These are phyloP conservation scores for Drosophila kambysellisi DNA, from an alignment of 2,888 invertebrate species.

Conservation along the genomic window DNA sequence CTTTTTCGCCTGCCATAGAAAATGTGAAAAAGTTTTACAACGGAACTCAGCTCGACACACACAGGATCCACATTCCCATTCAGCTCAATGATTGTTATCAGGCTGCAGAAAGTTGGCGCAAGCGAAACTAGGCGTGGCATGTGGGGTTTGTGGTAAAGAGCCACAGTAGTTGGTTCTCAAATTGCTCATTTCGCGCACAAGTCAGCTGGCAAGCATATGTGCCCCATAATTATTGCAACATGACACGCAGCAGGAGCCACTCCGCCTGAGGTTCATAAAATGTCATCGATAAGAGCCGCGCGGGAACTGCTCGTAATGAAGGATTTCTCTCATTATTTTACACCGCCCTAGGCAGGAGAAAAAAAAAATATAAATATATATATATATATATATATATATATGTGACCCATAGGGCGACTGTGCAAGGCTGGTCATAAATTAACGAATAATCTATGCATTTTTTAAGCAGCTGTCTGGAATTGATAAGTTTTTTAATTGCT, in stretches of 20 bases:
- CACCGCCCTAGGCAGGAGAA: background rate
- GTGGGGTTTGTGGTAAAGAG: background rate
- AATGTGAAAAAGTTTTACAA: conserved; percentile 36
- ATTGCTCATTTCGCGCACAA: conserved; percentile 62
- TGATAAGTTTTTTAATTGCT: conserved; percentile 10
- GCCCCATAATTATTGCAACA: conserved; percentile 73
- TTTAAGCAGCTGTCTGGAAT: conserved; percentile 21
- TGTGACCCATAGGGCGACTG: background rate
- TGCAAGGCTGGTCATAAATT: conserved; percentile 34
- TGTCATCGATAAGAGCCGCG: conserved; percentile 52
- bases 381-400: conserved; percentile 3
- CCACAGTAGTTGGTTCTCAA: conserved; percentile 25
- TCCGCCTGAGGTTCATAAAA: conserved; percentile 34
- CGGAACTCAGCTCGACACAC: background rate
- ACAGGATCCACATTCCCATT: background rate
- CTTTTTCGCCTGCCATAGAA: conserved; percentile 62
- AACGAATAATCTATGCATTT: conserved; percentile 37
- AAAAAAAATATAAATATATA: conserved; percentile 1
- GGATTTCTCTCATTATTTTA: conserved; percentile 14
- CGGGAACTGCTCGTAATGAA: conserved; percentile 48
- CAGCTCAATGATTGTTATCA: conserved; percentile 71
- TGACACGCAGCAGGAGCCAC: conserved; percentile 54
- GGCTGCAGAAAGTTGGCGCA: conserved; percentile 65
- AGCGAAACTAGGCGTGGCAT: background rate
- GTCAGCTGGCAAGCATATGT: conserved; percentile 56